Base-by-base conservation (phyloP, 2,113 vertebrate genomes). In the Anseranas semipalmata region DNA sequence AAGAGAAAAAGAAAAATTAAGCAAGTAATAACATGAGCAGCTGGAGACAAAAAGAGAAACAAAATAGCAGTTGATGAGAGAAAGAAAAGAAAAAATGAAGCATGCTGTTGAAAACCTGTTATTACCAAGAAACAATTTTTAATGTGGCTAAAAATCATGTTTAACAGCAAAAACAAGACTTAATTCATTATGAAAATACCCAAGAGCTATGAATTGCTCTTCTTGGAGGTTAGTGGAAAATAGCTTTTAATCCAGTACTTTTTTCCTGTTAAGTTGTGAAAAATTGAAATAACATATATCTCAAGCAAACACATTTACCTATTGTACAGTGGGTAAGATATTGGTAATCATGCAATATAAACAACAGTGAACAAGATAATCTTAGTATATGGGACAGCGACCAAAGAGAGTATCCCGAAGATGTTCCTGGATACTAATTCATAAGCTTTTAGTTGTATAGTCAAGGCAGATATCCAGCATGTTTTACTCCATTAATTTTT, bases 91-190 rank as follows among this genome's bases (percentile, higher is more conserved):
- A 67, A 85, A 45, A 90, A 56, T 7, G 30, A 67, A 68, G 45
- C 56, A 32, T 96, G 95, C 97, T 71, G 35, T 58, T 96, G 92
- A 93, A 97, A 98, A 94, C 97, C 97, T 87, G 13, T 97, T 96
- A 98, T 98, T 98, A 98, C 39, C 82, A 66, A 90, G 84, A 95
- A 96, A 90, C 63, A 90, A 45, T 87, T 97, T 97, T 97, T 89
- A 96, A 43, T 94, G 91, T 86, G 74, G 67, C 78, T 97, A 91
- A 93, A 97, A 97, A 88, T 89, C 63, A 83, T 85, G 37, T 94
- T 97, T 97, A 95, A 88, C 74, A 93, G 82, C 87, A 97, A 95
- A 73, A 60, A 48, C 43, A 87, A 90, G 55, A 37, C 73, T 97
- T 93, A 95, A 81, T 93, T 91, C 50, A 87, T 95, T 96, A 73